Base-by-base conservation (phyloP, 1,140 invertebrate genomes). In the Cecropterus lyciades region DNA sequence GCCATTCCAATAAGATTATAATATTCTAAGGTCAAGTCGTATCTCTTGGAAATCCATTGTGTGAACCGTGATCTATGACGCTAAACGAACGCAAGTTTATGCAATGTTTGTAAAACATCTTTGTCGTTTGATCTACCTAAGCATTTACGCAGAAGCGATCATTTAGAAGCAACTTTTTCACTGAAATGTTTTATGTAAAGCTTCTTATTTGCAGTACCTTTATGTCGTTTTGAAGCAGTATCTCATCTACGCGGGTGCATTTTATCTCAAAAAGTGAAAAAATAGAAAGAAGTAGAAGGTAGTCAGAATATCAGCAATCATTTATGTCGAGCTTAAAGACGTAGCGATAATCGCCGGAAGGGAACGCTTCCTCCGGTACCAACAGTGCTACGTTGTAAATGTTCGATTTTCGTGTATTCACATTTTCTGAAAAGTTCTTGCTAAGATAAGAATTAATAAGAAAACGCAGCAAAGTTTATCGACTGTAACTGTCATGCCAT, bases 401-500 rank as follows among this genome's bases (percentile, higher is more conserved):
- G 71, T 82, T 84, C 80, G 79, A 72, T 82, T 81, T 80, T 86
- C 69, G 85, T 90, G 89, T 91, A 89, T 89, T 88, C 86, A 91
- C 89, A 91, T 87, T 76, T 82, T 84, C 75, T 83, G 84, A 78
- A 85, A 82, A 83, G 74, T 80, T 71, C 72, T 83, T 82, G 75
- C 76, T 82, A 87, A 84, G 87, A 84, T 84, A 87, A 88, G 85
- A 87, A 82, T 87, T 85, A 86, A 85, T 87, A 92, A 87, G 81
- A 89, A 30, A 92, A 91, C 89, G 89, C 86, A 92, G 88, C 87
- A 82, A 89, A 89, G 80, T 87, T 89, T 86, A 86, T 89, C 82
- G 86, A 89, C 86, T 88, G 87, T 87, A 89, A 89, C 79, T 89
- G 79, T 89, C 89, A 92, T 92, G 89, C 89, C 89, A 92, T 88